Evolutionary conservation across 2,888 invertebrate genomes (phyloP).

Genomic region (Callyntrura sp.): DNA sequence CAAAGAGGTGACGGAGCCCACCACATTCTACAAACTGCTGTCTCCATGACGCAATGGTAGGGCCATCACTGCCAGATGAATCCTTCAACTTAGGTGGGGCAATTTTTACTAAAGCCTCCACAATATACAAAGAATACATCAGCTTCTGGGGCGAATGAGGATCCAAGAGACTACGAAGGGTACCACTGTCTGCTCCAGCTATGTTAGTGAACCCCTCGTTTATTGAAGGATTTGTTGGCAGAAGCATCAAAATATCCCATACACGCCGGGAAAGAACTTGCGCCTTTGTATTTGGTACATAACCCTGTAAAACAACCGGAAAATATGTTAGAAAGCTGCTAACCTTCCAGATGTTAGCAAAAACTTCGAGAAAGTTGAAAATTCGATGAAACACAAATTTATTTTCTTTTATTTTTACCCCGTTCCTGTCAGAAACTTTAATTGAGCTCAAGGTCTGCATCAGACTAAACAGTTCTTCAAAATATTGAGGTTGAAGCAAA

Average conservation of each 20-base stretch:
- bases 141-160: conserved; percentile 96
- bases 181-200: conserved; percentile 85
- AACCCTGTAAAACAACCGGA: conserved; percentile 86
- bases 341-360: too few relatives aligned
- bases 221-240: conserved; percentile 95
- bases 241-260: conserved; percentile 96
- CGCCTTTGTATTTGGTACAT: conserved; percentile 93
- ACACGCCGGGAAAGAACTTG: conserved; percentile 95
- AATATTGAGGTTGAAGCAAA: conserved; percentile 93
- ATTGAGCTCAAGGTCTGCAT: conserved; percentile 96
- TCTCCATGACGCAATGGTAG: conserved; percentile 88
- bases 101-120: conserved; percentile 89
- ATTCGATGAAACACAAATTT: too few relatives aligned
- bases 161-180: conserved; percentile 92
- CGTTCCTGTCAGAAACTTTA: conserved; percentile 91
- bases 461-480: conserved; percentile 95
- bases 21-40: conserved; percentile 94
- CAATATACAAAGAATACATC: conserved; percentile 97
- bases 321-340: background rate
- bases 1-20: conserved; percentile 94
- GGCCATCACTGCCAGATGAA: conserved; percentile 56
- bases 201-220: conserved; percentile 94
- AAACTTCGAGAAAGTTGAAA: too few relatives aligned
- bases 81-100: conserved; percentile 51
- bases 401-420: conserved; percentile 85